Evolutionary conservation across 2,888 invertebrate species (phyloP).

Genomic region (Asteroscopus sphinx): DNA sequence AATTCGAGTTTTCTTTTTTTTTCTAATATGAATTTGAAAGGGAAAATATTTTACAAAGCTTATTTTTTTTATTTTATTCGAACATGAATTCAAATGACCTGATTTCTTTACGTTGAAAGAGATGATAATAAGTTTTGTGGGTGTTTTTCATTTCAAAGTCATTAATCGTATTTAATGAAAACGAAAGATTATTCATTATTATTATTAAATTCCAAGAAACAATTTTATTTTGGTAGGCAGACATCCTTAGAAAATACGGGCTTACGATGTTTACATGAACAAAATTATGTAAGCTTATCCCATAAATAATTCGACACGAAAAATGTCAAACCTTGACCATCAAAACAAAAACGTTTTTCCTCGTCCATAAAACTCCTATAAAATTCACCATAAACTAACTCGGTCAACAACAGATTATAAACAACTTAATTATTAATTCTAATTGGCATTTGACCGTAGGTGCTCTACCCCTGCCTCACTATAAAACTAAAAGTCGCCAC

Average conservation of each 20-base stretch:
- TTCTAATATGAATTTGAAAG: not conserved
- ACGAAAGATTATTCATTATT: too few species aligned
- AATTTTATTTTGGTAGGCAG: too few species aligned
- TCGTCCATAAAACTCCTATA: conserved; percentile 9
- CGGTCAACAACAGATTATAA: conserved; percentile 43
- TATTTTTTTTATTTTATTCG: not conserved
- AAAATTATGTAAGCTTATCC: too few species aligned
- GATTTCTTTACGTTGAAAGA: too few species aligned
- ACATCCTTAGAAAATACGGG: too few species aligned
- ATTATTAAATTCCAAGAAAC: too few species aligned
- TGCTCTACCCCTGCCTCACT: conserved; percentile 32
- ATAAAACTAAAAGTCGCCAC: conserved; percentile 50
- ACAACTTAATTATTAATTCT: conserved; percentile 54
- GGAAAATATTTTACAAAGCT: too few species aligned
- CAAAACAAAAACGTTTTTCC: conserved; percentile 2
- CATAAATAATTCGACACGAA: conserved; percentile 17
- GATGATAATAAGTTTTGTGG: too few species aligned
- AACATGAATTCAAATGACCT: too few species aligned
- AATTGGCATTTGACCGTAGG: conserved; percentile 49
- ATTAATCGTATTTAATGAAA: too few species aligned
- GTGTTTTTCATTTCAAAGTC: too few species aligned
- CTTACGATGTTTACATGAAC: too few species aligned
- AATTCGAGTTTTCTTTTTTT: conserved; percentile 5
- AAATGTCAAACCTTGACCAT: not conserved
- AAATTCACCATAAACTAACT: conserved; percentile 23